Evolutionary conservation across 2,888 invertebrate genomes (phyloP), one percentile per base, ranked within the genome.

Genomic region (Cheilosia vulpina): DNA sequence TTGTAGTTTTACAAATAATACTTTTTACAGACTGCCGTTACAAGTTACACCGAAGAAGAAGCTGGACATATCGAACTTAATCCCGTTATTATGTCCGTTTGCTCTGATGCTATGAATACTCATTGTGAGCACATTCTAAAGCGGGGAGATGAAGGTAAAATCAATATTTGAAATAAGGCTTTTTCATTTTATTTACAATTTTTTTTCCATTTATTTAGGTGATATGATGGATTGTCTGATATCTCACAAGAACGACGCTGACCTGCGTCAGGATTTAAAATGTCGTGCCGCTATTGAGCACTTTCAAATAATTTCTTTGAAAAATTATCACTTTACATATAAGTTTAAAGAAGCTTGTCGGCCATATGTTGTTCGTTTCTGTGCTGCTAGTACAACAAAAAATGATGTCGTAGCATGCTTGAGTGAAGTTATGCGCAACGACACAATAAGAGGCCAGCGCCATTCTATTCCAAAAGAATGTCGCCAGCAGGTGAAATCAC

Each of bases 341-440:
- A 97, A 97, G 92, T 99, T 99, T 92, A 98, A 98, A 93, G 95
- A 98, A 91, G 97, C 98, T 0, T 99, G 99, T 90, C 96, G 96
- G 89, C 94, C 95, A 2, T 95, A 96, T 91, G 98, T 98, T 0
- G 93, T 94, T 72, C 93, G 94, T 85, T 94, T 94, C 90, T 95
- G 95, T 91, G 94, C 94, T 9, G 94, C 94, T 87, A 95, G 96
- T 52, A 95, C 94, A 90, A 96, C 96, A 0, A 97, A 96, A 91
- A 94, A 94, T 81, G 96, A 97, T 88, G 97, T 92, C 0, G 92
- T 97, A 5, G 90, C 90, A 9, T 92, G 92, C 63, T 88, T 92
- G 0, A 98, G 98, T 93, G 96, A 97, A 91, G 96, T 96, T 87
- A 96, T 98, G 65, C 95, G 98, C 87, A 97, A 98, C 90, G 98